A percentile compares a stretch with the other conserved stretches of the same genome.
phyloP scores from a whole-genome alignment of 2,888 invertebrate genomes.

The Leptinotarsa juncta region DNA sequence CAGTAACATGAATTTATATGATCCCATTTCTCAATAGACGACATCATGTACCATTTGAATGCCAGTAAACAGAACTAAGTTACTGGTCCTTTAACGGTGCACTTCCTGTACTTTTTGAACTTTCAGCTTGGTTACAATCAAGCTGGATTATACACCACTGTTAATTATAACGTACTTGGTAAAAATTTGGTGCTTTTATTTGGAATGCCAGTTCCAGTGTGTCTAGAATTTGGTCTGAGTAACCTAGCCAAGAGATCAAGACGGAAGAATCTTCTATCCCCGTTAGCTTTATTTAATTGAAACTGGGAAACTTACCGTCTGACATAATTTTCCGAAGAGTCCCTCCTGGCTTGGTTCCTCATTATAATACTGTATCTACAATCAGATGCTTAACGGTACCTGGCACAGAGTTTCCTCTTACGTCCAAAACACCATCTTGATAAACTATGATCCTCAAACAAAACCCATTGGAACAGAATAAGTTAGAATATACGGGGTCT shows the following conservation, averaged over 20 bases:
- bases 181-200: slow-evolving; percentile 93
- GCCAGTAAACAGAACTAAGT: too few relatives aligned
- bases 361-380: slow-evolving; percentile 93
- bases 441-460: slow-evolving; percentile 93
- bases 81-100: too few relatives aligned
- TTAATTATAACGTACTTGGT: slow-evolving; percentile 92
- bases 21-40: too few relatives aligned
- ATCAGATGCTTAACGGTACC: slow-evolving; percentile 92
- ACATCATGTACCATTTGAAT: too few relatives aligned
- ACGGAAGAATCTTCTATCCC: slow-evolving; percentile 93
- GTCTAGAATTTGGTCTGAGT: slow-evolving; percentile 85
- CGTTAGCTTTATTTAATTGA: slow-evolving; percentile 97
- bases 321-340: slow-evolving; percentile 88
- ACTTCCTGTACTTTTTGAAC: too few relatives aligned
- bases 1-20: too few relatives aligned
- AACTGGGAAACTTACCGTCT: slow-evolving; percentile 96
- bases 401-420: slow-evolving; percentile 90
- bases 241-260: slow-evolving; percentile 90
- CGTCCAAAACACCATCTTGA: slow-evolving; percentile 95
- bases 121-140: not conserved
- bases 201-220: slow-evolving; percentile 89
- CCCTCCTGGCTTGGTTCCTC: slow-evolving; percentile 89
- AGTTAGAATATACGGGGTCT: slow-evolving; percentile 92
- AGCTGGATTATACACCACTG: slow-evolving; percentile 92
- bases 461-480: slow-evolving; percentile 87